A percentile compares a stretch with the other conserved stretches of the same genome.
Evolutionary conservation across 2,113 vertebrate genomes (phyloP).

Genomic region (Onychostoma macrolepis): DNA sequence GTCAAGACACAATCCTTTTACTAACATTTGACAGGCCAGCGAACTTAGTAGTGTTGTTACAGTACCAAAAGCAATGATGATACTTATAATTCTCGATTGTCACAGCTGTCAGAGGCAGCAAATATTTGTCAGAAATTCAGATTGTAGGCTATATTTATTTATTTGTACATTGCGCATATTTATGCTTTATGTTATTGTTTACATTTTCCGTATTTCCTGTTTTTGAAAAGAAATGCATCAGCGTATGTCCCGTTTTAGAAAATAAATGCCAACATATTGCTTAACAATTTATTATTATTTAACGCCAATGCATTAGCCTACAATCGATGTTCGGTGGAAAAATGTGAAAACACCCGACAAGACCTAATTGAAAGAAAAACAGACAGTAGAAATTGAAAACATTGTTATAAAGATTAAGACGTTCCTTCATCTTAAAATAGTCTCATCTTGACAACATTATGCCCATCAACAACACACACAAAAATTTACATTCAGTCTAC

Average conservation of each 20-base stretch:
- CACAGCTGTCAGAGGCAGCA: background rate
- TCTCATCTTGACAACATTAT: conserved; percentile 1
- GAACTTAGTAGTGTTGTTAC: background rate
- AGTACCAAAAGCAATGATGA: background rate
- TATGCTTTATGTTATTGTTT: background rate
- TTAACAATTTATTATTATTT: background rate
- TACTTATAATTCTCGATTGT: background rate
- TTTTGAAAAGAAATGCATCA: background rate
- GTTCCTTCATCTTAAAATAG: background rate
- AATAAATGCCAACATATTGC: background rate
- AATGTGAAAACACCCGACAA: background rate
- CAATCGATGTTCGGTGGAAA: background rate
- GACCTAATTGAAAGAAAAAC: background rate
- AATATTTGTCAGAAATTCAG: background rate
- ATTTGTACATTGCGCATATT: background rate
- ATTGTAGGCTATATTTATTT: background rate
- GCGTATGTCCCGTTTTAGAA: background rate
- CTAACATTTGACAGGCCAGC: background rate
- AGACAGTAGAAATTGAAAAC: background rate
- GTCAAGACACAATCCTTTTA: conserved; percentile 46
- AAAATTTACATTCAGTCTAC: background rate
- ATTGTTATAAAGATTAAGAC: background rate
- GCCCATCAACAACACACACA: background rate
- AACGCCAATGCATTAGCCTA: background rate
- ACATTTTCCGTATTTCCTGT: background rate